Evolutionary conservation across 2,888 invertebrate genomes (phyloP).

Genomic region (Polia nebulosa): DNA sequence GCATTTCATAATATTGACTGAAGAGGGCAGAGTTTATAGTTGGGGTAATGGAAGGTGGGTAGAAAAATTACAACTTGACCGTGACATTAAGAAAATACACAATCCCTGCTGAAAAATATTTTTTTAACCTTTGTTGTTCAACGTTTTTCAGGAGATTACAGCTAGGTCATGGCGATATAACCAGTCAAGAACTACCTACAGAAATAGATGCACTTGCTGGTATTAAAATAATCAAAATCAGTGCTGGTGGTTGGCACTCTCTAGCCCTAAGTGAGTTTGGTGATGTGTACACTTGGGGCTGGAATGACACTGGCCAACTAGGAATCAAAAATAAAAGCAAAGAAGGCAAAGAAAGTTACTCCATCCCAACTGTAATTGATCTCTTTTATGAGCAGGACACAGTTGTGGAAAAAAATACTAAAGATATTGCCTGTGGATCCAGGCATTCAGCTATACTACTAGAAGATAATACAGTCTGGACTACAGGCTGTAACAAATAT

Average conservation of each 20-base stretch:
- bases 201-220: slow-evolving; percentile 94
- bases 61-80: background rate
- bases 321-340: slow-evolving; percentile 89
- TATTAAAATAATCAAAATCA: slow-evolving; percentile 93
- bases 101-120: background rate
- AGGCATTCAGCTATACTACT: slow-evolving; percentile 94
- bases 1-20: slow-evolving; percentile 94
- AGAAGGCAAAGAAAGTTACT: slow-evolving; percentile 73
- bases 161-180: slow-evolving; percentile 95
- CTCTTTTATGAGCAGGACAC: slow-evolving; percentile 82
- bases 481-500: slow-evolving; percentile 95
- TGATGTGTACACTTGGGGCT: slow-evolving; percentile 97
- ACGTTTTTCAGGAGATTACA: slow-evolving; percentile 94
- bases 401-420: slow-evolving; percentile 86
- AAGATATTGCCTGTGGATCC: slow-evolving; percentile 94
- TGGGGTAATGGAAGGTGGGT: slow-evolving; percentile 96
- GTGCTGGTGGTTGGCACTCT: slow-evolving; percentile 97
- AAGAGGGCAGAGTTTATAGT: slow-evolving; percentile 94
- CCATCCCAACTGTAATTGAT: slow-evolving; percentile 82
- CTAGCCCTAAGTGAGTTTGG: slow-evolving; percentile 95
- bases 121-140: background rate
- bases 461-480: slow-evolving; percentile 93
- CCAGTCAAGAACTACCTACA: slow-evolving; percentile 91
- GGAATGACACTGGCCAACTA: slow-evolving; percentile 97
- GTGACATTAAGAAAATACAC: background rate